These are phyloP conservation scores for Cheilosia soror DNA, from an alignment of 2,888 invertebrate genomes.

Conservation along the genomic window DNA sequence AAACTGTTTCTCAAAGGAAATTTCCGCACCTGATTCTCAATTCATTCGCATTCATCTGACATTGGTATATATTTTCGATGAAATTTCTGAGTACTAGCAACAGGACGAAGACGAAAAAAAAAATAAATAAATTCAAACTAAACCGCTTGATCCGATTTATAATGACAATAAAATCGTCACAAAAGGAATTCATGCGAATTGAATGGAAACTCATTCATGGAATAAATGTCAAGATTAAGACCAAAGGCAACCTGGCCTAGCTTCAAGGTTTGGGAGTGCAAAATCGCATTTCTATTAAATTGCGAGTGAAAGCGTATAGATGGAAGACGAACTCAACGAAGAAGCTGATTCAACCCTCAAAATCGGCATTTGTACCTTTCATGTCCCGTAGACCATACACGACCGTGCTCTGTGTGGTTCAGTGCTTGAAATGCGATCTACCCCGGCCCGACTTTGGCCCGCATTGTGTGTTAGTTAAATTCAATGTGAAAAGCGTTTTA, in stretches of 20 bases:
- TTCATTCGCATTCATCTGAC: conserved; percentile 28
- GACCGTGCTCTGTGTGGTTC: conserved; percentile 29
- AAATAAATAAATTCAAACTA: conserved; percentile 30
- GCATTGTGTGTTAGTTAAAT: conserved; percentile 73
- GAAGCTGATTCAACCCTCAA: conserved; percentile 47
- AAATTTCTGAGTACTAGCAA: conserved; percentile 30
- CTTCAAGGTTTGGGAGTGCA: conserved; percentile 44
- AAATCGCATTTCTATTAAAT: conserved; percentile 71
- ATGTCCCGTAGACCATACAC: conserved; percentile 71
- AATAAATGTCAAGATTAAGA: conserved; percentile 76
- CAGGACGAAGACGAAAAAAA: conserved; percentile 7
- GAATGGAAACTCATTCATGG: conserved; percentile 74
- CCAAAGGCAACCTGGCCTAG: conserved; percentile 63
- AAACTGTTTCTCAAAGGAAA: conserved; percentile 60
- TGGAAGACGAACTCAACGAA: conserved; percentile 28
- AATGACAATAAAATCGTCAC: conserved; percentile 75
- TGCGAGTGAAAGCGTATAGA: conserved; percentile 56
- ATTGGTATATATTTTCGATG: conserved; percentile 36
- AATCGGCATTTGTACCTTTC: conserved; percentile 71
- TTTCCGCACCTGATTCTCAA: conserved; percentile 69
- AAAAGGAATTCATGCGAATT: conserved; percentile 74
- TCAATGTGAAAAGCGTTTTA: conserved; percentile 71
- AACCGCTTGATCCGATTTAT: conserved; percentile 75
- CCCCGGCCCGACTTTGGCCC: conserved; percentile 14
- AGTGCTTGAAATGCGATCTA: conserved; percentile 50